Percentiles rank a stretch among this genome's conserved stretches.
Conservation (phyloP, 1,140 invertebrate species). For the Tetragonula clypearis region DNA sequence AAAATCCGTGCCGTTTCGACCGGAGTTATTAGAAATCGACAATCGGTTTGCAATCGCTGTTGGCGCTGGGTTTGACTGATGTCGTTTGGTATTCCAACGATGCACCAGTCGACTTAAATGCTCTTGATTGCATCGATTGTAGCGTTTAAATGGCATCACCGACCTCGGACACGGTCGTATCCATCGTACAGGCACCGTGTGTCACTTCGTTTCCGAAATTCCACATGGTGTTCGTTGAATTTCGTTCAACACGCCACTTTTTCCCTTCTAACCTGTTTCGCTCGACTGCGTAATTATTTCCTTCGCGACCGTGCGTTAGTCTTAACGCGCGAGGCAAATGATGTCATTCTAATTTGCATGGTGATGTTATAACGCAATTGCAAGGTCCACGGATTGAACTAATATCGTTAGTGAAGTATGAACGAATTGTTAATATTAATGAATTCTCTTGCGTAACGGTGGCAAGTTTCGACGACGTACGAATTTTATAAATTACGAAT, state of each 20-base stretch:
- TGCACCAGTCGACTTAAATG: slow-evolving; percentile 1
- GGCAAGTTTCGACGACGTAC: too few species aligned
- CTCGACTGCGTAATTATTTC: background rate
- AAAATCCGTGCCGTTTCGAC: background rate
- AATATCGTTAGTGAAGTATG: background rate
- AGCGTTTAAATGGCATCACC: background rate
- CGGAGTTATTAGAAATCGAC: background rate
- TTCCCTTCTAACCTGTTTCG: too few species aligned
- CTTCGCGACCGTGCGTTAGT: background rate
- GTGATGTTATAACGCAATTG: background rate
- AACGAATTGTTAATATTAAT: too few species aligned
- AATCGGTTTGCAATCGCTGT: background rate
- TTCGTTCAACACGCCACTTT: background rate
- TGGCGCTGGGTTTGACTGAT: background rate
- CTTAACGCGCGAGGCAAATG: background rate
- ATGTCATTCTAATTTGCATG: background rate
- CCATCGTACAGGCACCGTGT: background rate
- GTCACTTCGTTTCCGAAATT: background rate
- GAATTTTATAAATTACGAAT: too few species aligned
- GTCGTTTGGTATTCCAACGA: slow-evolving; percentile 12
- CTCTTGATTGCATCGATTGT: slow-evolving; percentile 42
- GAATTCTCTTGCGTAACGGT: too few species aligned
- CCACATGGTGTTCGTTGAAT: too few species aligned
- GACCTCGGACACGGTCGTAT: background rate
- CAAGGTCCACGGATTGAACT: background rate